Conservation (phyloP, 2,888 invertebrate species). For the Rhaphigaster nebulosa region DNA sequence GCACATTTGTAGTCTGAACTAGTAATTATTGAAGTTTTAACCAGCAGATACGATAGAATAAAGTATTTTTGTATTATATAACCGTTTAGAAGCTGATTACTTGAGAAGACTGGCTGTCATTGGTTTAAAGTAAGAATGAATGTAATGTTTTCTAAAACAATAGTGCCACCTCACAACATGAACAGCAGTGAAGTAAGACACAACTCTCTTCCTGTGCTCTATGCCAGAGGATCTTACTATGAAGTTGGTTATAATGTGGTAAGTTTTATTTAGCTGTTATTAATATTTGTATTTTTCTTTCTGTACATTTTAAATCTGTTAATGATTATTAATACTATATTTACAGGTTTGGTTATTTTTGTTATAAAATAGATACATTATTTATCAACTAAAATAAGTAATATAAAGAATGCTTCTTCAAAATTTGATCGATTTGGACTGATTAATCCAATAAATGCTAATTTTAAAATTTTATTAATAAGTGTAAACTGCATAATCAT, state of each 20-base stretch:
- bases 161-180: neutral
- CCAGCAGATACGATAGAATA: neutral
- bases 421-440: neutral
- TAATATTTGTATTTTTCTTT: neutral
- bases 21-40: neutral
- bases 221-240: conserved; percentile 85
- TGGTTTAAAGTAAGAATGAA: conserved; percentile 42
- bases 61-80: conserved; percentile 24
- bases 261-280: conserved; percentile 69
- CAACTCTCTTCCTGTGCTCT: conserved; percentile 81
- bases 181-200: conserved; percentile 68
- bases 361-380: no score
- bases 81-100: conserved; percentile 38
- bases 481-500: no score
- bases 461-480: neutral
- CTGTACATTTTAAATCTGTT: neutral
- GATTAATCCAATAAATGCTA: neutral
- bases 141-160: conserved; percentile 16
- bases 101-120: conserved; percentile 52
- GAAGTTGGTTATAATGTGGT: conserved; percentile 91
- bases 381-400: no score
- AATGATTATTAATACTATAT: neutral
- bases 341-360: neutral
- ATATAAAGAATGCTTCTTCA: neutral
- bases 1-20: neutral